A percentile compares a stretch with the other conserved stretches of the same genome.
phyloP scores from a whole-genome alignment of 1,140 invertebrate genomes.

The Cydia amplana region DNA sequence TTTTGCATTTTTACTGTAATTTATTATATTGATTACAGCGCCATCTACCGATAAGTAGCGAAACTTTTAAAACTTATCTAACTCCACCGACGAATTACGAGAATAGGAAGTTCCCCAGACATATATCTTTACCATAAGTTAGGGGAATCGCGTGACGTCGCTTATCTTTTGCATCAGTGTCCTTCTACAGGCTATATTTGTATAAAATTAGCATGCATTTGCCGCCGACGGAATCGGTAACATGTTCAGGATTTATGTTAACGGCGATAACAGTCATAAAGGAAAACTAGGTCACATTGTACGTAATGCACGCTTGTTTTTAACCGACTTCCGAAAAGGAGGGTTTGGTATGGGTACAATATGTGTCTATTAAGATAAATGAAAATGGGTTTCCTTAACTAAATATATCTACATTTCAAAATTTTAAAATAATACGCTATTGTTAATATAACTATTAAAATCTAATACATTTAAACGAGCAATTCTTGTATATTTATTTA shows the following conservation, averaged over 20 bases:
- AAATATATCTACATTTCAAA: too few species aligned
- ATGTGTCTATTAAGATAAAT: too few species aligned
- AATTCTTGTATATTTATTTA: too few species aligned
- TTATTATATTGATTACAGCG: not conserved
- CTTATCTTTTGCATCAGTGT: constrained; percentile 21
- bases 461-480: too few species aligned
- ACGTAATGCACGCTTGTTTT: not conserved
- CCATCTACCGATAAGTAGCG: constrained; percentile 2
- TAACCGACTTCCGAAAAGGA: not conserved
- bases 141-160: not conserved
- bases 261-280: not conserved
- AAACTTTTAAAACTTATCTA: not conserved
- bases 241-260: constrained; percentile 4
- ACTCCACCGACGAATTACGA: not conserved
- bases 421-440: too few species aligned
- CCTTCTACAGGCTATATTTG: constrained; percentile 19
- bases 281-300: constrained; percentile 2
- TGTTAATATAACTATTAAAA: too few species aligned
- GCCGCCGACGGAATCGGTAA: constrained; percentile 17
- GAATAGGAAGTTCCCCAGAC: constrained; percentile 4
- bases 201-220: constrained; percentile 27
- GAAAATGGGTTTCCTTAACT: too few species aligned
- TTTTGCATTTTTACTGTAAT: not conserved
- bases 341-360: not conserved
- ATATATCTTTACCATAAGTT: too few species aligned